These are phyloP conservation scores for Polypterus bichir DNA, from an alignment of 2,113 vertebrate genomes.

Conservation along the genomic window DNA sequence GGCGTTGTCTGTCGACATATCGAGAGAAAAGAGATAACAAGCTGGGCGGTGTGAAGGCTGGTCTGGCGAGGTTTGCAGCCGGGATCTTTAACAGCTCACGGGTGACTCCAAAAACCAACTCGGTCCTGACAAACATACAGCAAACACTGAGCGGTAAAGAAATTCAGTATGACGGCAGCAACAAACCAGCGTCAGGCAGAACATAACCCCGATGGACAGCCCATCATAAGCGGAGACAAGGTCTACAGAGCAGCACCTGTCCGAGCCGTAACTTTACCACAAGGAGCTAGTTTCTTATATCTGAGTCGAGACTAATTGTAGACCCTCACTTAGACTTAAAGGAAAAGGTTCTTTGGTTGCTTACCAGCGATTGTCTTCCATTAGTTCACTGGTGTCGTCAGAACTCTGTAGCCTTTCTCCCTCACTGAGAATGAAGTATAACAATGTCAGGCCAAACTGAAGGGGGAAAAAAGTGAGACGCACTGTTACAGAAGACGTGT, in stretches of 20 bases:
- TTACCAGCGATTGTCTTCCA: constrained; percentile 79
- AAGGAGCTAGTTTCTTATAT: not conserved
- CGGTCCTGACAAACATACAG: constrained; percentile 52
- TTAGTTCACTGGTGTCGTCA: constrained; percentile 55
- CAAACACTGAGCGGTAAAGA: too few species aligned
- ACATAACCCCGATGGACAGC: too few species aligned
- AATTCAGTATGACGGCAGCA: too few species aligned
- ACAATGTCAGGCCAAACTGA: constrained; percentile 81
- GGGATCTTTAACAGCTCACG: constrained; percentile 73
- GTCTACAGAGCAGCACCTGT: too few species aligned
- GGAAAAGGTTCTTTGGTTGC: constrained; percentile 10
- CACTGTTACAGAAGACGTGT: too few species aligned
- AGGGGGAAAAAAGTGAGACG: not conserved
- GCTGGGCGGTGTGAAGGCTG: constrained; percentile 72
- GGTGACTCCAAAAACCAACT: constrained; percentile 78
- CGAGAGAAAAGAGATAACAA: constrained; percentile 80
- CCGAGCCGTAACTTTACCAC: not conserved
- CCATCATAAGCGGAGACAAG: too few species aligned
- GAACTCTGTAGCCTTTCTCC: constrained; percentile 81
- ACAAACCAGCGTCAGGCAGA: not conserved
- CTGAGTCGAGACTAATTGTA: too few species aligned
- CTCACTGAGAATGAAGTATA: constrained; percentile 78
- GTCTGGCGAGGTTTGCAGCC: constrained; percentile 60
- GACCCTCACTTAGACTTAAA: not conserved
- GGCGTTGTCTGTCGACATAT: constrained; percentile 78